Evolutionary conservation across 92 coral and sea anemone genomes (phyloP).

Genomic region (Porites lobata): DNA sequence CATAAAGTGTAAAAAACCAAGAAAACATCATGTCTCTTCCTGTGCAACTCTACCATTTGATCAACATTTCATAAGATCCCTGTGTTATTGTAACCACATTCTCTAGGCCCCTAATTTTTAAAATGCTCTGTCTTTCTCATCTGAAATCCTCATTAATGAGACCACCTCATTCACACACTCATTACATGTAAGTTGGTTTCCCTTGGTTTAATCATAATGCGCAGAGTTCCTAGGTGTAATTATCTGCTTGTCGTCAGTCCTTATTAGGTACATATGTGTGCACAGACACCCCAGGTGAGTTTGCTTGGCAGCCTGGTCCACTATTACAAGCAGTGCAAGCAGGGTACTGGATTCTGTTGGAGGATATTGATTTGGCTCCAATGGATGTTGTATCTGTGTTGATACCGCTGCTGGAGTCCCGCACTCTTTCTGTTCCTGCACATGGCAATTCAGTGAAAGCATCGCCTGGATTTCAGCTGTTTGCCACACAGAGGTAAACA

Average conservation of each 20-base stretch:
- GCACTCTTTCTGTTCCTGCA: constrained; percentile 91
- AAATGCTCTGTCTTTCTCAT: no score
- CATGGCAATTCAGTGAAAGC: constrained; percentile 94
- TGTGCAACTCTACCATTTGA: no score
- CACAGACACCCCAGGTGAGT: constrained; percentile 97
- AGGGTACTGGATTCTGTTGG: constrained; percentile 97
- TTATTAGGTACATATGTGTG: constrained; percentile 93
- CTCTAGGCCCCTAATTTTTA: no score
- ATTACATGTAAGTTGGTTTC: no score
- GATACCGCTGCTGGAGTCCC: constrained; percentile 92
- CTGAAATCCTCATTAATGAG: no score
- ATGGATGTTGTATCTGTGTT: constrained; percentile 97
- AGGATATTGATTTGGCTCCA: constrained; percentile 96
- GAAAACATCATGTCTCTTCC: no score
- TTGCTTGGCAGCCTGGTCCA: constrained; percentile 95
- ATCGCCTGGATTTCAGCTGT: constrained; percentile 93
- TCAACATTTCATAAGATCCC: no score
- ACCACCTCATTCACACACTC: no score
- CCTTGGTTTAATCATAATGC: no score
- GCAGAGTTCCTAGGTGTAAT: background rate
- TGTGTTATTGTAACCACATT: no score
- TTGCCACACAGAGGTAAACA: constrained; percentile 96
- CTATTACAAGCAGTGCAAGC: constrained; percentile 86
- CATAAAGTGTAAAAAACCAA: no score
- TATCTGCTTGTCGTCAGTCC: constrained; percentile 58